Conservation (phyloP, 2,888 invertebrate species). For the Bruchidius siliquastri region DNA sequence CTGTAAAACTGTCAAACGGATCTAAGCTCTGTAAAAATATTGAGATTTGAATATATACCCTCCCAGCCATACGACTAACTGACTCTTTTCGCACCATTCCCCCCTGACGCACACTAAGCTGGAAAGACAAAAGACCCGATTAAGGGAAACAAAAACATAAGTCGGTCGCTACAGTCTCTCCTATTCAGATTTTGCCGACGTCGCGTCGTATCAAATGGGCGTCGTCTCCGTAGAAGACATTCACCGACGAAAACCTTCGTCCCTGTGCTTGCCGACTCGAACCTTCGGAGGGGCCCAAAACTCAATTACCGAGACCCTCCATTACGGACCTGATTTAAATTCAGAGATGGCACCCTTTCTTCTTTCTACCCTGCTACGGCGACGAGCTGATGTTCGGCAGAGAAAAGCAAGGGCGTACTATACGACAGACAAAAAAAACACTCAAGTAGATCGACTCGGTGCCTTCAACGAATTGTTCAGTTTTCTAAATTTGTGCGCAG, state of each 20-base stretch:
- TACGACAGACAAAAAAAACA: background rate
- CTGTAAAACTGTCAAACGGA: background rate
- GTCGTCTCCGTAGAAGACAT: background rate
- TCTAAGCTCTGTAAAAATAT: background rate
- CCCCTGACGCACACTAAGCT: background rate
- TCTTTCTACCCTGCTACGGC: constrained; percentile 8
- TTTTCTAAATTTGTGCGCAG: background rate
- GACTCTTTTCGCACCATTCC: background rate
- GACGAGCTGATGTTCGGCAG: background rate
- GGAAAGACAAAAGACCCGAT: background rate
- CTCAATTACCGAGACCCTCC: constrained; percentile 38
- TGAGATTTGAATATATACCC: background rate
- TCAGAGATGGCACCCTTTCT: constrained; percentile 29
- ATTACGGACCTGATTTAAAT: constrained; percentile 39
- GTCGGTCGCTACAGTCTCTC: background rate
- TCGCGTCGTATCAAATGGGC: background rate
- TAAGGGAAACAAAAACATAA: background rate
- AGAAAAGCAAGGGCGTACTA: constrained; percentile 4
- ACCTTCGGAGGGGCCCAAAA: constrained; percentile 21
- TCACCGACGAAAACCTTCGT: constrained; percentile 7
- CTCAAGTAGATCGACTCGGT: background rate
- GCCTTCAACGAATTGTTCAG: background rate
- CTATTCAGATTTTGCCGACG: background rate
- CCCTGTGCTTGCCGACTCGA: constrained; percentile 11
- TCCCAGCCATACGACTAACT: background rate